Conservation (phyloP, 1,140 invertebrate species). For the Neoseiulus cucumeris region DNA sequence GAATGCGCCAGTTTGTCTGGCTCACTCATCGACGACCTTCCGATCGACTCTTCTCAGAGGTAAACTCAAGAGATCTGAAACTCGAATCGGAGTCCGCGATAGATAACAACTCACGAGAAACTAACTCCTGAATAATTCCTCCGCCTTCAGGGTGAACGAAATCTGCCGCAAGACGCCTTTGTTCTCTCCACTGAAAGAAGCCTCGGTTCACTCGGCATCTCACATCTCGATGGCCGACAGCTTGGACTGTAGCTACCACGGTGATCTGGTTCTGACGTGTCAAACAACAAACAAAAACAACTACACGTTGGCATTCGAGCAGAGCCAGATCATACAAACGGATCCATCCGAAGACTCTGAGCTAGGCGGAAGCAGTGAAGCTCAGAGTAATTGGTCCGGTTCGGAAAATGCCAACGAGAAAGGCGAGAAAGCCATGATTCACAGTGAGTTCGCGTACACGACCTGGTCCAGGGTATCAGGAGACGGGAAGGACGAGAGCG, state of each 20-base stretch:
- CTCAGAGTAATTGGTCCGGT: slow-evolving; percentile 20
- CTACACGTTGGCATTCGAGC: slow-evolving; percentile 82
- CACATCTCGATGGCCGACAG: slow-evolving; percentile 67
- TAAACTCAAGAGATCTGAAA: background rate
- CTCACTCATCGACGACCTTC: slow-evolving; percentile 54
- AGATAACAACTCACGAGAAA: no score
- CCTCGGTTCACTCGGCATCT: slow-evolving; percentile 14
- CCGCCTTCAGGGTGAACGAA: background rate
- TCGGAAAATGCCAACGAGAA: slow-evolving; percentile 15
- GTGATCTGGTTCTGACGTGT: slow-evolving; percentile 58
- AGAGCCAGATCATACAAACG: slow-evolving; percentile 40
- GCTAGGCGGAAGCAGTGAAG: slow-evolving; percentile 34
- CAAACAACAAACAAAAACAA: slow-evolving; percentile 69
- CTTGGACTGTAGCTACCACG: slow-evolving; percentile 57
- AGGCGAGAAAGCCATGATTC: slow-evolving; percentile 41
- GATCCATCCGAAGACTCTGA: slow-evolving; percentile 53
- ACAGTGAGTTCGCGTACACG: slow-evolving; percentile 55
- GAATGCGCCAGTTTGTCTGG: slow-evolving; percentile 57
- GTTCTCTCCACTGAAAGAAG: slow-evolving; percentile 71
- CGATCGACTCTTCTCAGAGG: slow-evolving; percentile 48
- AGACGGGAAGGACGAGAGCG: slow-evolving; percentile 27
- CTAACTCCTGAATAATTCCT: no score
- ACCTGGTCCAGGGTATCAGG: slow-evolving; percentile 51
- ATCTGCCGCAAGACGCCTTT: slow-evolving; percentile 70
- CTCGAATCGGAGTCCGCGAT: no score